phyloP scores from a whole-genome alignment of 2,888 invertebrate species.

The Sialis fuliginosa region DNA sequence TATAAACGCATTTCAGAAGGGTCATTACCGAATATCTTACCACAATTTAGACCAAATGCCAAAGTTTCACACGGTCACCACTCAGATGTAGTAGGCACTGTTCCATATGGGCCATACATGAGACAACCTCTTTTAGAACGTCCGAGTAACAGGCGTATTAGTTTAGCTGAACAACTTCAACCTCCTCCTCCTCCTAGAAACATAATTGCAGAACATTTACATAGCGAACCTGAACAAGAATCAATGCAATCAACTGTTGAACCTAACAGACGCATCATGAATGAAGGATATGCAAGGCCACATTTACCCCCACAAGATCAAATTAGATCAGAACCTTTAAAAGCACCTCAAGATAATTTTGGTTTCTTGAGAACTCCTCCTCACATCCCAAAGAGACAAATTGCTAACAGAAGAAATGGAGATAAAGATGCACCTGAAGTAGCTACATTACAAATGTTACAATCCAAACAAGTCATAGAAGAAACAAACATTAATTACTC shows the following conservation, averaged over 20 bases:
- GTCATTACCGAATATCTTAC: constrained; percentile 45
- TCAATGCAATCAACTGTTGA: neutral
- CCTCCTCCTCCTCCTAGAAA: constrained; percentile 21
- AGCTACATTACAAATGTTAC: constrained; percentile 51
- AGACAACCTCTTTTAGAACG: constrained; percentile 24
- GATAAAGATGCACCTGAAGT: constrained; percentile 31
- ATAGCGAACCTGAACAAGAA: neutral
- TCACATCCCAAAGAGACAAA: constrained; percentile 20
- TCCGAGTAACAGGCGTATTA: constrained; percentile 24
- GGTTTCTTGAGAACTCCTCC: constrained; percentile 16
- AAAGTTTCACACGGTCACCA: constrained; percentile 31
- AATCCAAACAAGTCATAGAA: constrained; percentile 26
- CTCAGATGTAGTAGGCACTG: constrained; percentile 6
- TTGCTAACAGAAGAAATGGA: constrained; percentile 25
- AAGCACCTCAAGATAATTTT: constrained; percentile 15
- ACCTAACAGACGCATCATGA: neutral
- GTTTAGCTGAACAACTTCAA: constrained; percentile 24
- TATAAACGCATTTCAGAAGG: constrained; percentile 21
- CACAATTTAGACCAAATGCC: constrained; percentile 52
- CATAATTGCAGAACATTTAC: neutral
- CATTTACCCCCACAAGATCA: neutral
- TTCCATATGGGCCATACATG: neutral
- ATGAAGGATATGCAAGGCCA: neutral
- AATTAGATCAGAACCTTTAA: neutral
- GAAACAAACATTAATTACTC: constrained; percentile 13